Percentiles rank a stretch among this genome's conserved stretches.
These are phyloP conservation scores for Ctenomys sociabilis DNA, from an alignment of 2,113 vertebrate species.

Conservation along the genomic window DNA sequence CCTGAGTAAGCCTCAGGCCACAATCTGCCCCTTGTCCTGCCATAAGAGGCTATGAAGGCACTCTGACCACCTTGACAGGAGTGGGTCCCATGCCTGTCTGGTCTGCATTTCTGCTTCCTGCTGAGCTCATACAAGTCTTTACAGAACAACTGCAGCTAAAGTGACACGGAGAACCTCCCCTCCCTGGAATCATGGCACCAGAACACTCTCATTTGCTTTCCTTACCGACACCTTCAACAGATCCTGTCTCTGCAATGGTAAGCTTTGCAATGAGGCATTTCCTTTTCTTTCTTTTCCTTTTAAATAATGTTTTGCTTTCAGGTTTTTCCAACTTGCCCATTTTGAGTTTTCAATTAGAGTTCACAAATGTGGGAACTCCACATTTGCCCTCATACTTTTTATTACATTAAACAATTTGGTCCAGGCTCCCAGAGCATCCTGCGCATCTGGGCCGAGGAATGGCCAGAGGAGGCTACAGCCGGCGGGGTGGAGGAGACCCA, in stretches of 20 bases:
- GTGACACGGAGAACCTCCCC: background rate
- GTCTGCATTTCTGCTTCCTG: background rate
- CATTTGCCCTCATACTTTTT: constrained; percentile 66
- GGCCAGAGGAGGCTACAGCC: constrained; percentile 5
- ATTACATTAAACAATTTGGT: constrained; percentile 71
- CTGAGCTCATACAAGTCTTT: background rate
- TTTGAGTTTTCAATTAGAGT: constrained; percentile 73
- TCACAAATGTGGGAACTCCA: constrained; percentile 57
- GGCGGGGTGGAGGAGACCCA: constrained; percentile 11
- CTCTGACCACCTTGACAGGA: background rate
- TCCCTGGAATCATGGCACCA: constrained; percentile 1
- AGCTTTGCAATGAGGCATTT: constrained; percentile 38
- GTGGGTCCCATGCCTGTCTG: background rate
- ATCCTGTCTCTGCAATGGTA: background rate
- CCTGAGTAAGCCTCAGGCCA: background rate
- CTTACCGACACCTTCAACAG: constrained; percentile 5
- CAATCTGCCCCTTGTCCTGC: background rate
- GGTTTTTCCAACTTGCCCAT: constrained; percentile 60
- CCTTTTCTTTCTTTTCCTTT: constrained; percentile 53
- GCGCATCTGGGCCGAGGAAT: constrained; percentile 66
- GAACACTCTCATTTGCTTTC: background rate
- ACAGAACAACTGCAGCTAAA: background rate
- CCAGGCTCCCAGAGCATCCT: constrained; percentile 46
- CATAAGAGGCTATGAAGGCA: background rate
- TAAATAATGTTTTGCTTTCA: constrained; percentile 67